Evolutionary conservation across 2,888 invertebrate genomes (phyloP), one percentile per base, ranked within the genome.

Genomic region (Noctua comes): DNA sequence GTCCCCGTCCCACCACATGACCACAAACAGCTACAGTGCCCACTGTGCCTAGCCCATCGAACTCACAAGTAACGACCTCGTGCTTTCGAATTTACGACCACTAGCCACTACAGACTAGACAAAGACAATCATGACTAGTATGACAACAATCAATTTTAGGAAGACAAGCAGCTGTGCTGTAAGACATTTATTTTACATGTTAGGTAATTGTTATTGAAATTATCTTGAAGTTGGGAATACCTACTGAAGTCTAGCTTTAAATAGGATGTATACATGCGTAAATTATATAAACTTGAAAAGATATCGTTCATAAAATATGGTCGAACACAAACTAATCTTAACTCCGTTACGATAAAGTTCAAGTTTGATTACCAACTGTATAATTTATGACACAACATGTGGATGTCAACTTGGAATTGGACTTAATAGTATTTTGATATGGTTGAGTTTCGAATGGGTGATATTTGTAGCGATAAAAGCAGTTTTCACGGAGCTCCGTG

Each of bases 401-500:
- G 16, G 0, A 5, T n/a, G 31, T 48, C 48, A 13, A 77, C 66
- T 71, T 57, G 11, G 82, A 84, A 88, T 79, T 77, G 43, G 48
- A 76, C 79, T 83, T 74, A 86, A 83, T 0, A 0, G 0, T 0
- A 0, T 1, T 0, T 0, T 0, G 0, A 48, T 89, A 93, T 81
- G 79, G 89, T 87, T 78, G 64, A 82, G 65, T 91, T 91, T 92
- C 13, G 71, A 78, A 76, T 90, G 86, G 40, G 65, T 82, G 80
- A 74, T 87, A 82, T 84, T 88, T 88, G 87, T 88, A 91, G 89
- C 91, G 93, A 94, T 95, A 94, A 93, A 94, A 94, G 94, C 94
- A 94, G 93, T 95, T 95, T 95, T 94, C 94, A 94, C 91, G 91
- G 92, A 93, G 94, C 90, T 92, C 91, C 92, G 92, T 93, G 92